Conservation (phyloP, 37 sponge, comb jelly and placozoan genomes). For the Corticium candelabrum region DNA sequence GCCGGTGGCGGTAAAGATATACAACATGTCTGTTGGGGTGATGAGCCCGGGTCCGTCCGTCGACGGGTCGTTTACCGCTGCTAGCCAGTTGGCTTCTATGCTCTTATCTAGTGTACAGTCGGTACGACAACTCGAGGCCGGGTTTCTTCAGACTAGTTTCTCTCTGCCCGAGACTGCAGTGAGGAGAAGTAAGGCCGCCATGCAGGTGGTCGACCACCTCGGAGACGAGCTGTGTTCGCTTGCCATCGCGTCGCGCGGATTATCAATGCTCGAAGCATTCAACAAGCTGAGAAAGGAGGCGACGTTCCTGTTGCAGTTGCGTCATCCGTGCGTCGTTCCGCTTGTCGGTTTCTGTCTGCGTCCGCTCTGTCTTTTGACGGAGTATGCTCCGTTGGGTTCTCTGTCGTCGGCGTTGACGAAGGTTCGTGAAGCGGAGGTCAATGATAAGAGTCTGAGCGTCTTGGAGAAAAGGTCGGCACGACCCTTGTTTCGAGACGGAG, state of each 20-base stretch:
- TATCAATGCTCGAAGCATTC: background rate
- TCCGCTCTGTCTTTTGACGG: background rate
- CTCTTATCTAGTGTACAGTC: background rate
- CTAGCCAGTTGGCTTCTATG: background rate
- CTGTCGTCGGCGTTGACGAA: no score
- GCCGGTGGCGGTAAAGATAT: background rate
- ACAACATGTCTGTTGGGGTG: background rate
- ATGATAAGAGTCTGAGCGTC: no score
- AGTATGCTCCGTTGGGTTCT: background rate
- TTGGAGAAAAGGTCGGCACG: background rate
- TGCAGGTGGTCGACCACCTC: background rate
- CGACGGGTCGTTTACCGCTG: background rate
- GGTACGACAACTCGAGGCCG: background rate
- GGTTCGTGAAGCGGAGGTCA: no score
- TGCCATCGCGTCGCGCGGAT: background rate
- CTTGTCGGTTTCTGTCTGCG: background rate
- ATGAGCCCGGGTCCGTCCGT: no score
- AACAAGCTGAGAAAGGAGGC: background rate
- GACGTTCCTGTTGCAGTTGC: background rate
- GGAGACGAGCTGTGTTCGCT: background rate
- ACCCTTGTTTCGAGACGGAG: background rate
- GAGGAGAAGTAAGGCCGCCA: background rate
- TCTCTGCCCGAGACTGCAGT: background rate
- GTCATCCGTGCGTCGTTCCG: conserved; percentile 6
- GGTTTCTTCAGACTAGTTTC: background rate